phyloP scores from a whole-genome alignment of 2,113 vertebrate genomes.

The Poecilia latipinna region DNA sequence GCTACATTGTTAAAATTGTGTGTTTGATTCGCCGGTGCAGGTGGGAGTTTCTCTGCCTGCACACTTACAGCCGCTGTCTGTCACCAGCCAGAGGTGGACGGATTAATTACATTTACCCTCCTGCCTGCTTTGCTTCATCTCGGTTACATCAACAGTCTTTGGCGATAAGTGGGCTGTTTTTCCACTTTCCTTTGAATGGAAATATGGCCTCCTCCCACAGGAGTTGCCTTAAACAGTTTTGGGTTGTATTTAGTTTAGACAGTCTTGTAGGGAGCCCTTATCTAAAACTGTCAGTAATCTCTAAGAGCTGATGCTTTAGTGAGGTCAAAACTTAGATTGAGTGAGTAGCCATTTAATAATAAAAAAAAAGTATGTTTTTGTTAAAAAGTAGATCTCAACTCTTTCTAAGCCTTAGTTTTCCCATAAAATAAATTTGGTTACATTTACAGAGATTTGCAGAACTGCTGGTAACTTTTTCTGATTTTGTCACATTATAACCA shows the following conservation, averaged over 20 bases:
- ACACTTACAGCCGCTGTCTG: constrained; percentile 37
- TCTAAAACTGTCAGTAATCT: background rate
- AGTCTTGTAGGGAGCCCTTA: too few species aligned
- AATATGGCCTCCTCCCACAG: background rate
- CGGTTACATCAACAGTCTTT: constrained; percentile 1
- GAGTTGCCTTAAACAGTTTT: too few species aligned
- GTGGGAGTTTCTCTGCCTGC: constrained; percentile 52
- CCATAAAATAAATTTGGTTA: background rate
- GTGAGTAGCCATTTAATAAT: background rate
- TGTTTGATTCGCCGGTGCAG: constrained; percentile 51
- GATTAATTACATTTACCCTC: constrained; percentile 51
- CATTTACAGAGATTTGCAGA: background rate
- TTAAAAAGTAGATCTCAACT: background rate
- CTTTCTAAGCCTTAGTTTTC: background rate
- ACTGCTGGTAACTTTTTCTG: background rate
- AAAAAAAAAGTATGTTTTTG: too few species aligned
- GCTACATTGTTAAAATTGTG: constrained; percentile 63
- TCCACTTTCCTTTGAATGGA: background rate
- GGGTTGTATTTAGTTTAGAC: too few species aligned
- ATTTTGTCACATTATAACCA: background rate
- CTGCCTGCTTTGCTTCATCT: constrained; percentile 11
- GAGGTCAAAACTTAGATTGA: background rate
- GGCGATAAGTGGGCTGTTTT: background rate
- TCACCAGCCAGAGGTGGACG: constrained; percentile 36
- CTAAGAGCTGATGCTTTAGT: background rate